phyloP scores from a whole-genome alignment of 1,140 invertebrate genomes.

The Neodiprion fabricii region DNA sequence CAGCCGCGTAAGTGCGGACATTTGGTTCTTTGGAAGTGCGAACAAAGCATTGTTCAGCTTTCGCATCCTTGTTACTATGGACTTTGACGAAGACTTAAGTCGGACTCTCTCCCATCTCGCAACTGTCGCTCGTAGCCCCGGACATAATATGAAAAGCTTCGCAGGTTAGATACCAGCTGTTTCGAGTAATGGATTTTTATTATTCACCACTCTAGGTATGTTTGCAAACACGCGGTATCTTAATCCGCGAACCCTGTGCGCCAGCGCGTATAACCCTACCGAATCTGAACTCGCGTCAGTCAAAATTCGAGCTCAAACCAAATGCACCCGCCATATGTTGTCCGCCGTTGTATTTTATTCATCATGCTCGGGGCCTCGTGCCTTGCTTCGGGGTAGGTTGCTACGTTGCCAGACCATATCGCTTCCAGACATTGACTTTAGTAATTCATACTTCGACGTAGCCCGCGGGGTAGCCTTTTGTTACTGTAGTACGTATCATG shows the following conservation, averaged over 20 bases:
- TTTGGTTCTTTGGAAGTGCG: too few species aligned
- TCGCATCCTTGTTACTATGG: too few species aligned
- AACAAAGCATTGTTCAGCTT: too few species aligned
- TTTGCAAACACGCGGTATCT: constrained; percentile 1
- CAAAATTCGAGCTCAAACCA: neutral
- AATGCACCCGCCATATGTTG: neutral
- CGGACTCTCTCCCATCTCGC: neutral
- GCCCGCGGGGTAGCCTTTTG: too few species aligned
- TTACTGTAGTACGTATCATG: too few species aligned
- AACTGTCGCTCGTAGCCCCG: neutral
- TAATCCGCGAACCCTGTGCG: neutral
- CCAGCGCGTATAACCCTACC: constrained; percentile 4
- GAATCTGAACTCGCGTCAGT: neutral
- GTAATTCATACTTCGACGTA: too few species aligned
- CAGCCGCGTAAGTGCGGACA: too few species aligned
- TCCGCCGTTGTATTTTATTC: constrained; percentile 3
- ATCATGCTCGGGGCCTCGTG: neutral
- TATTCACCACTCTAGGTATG: constrained; percentile 1
- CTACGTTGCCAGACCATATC: neutral
- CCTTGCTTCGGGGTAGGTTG: neutral
- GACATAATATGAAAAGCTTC: neutral
- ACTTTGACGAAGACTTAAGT: too few species aligned
- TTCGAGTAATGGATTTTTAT: neutral
- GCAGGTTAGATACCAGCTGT: neutral
- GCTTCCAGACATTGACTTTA: neutral